Percentiles rank a stretch among this genome's conserved stretches.
Conservation (phyloP, 2,113 vertebrate species). For the Pleuronectes platessa region DNA sequence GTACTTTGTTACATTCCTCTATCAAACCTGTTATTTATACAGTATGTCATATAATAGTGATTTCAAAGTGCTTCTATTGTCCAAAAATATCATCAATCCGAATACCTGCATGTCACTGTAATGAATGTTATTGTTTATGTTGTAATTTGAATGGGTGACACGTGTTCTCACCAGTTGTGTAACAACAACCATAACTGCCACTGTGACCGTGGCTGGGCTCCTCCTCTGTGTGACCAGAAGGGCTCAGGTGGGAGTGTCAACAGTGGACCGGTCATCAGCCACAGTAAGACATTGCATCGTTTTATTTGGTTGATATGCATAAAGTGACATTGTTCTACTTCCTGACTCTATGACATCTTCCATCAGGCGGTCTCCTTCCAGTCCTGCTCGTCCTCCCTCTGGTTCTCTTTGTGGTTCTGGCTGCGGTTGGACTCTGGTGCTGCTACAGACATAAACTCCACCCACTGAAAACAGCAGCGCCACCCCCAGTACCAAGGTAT, state of each 20-base stretch:
- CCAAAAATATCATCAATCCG: too few species aligned
- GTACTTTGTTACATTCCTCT: too few species aligned
- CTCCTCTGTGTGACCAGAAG: constrained; percentile 85
- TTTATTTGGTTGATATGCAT: neutral
- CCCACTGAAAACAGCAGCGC: constrained; percentile 57
- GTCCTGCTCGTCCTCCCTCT: constrained; percentile 66
- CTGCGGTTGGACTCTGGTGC: constrained; percentile 69
- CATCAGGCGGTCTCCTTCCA: constrained; percentile 62
- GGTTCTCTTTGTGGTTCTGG: constrained; percentile 62
- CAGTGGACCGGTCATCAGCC: constrained; percentile 87
- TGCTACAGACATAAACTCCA: constrained; percentile 67
- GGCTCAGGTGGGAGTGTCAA: constrained; percentile 93
- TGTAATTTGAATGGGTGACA: neutral
- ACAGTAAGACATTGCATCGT: constrained; percentile 64
- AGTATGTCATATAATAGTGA: too few species aligned
- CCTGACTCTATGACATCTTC: neutral
- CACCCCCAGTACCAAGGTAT: constrained; percentile 43
- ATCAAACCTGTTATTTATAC: too few species aligned
- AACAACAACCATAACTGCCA: constrained; percentile 98
- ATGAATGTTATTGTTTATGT: too few species aligned
- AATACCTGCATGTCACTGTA: too few species aligned
- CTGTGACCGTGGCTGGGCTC: constrained; percentile 90
- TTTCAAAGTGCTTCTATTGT: too few species aligned
- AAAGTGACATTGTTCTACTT: neutral
- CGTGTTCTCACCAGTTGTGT: constrained; percentile 84